These are phyloP conservation scores for Manacus vitellinus DNA, from an alignment of 2,113 vertebrate genomes.

Conservation along the genomic window DNA sequence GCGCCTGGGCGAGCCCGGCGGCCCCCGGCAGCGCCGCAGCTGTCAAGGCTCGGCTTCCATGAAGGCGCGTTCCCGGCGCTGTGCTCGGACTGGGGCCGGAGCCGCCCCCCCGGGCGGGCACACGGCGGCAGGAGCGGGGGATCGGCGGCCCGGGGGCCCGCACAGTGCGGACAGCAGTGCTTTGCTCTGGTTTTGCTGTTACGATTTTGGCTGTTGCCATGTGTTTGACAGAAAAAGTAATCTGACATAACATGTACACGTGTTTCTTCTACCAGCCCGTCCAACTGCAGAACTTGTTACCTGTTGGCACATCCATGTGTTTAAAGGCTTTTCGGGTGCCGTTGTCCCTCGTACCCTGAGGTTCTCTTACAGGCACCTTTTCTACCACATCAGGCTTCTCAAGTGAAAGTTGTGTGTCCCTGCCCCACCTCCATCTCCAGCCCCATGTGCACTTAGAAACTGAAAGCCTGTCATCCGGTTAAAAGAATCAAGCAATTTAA, in stretches of 20 bases:
- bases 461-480: neutral
- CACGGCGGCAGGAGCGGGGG: no score
- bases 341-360: accelerated
- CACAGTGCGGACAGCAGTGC: accelerated
- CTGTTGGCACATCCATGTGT: accelerated
- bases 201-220: neutral
- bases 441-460: neutral
- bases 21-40: neutral
- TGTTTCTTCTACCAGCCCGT: accelerated
- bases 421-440: neutral
- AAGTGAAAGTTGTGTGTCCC: accelerated
- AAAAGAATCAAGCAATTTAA: neutral
- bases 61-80: accelerated
- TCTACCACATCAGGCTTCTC: accelerated
- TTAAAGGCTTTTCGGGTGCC: accelerated
- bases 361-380: no score
- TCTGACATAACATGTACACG: accelerated
- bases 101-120: no score
- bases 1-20: no score
- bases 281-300: accelerated
- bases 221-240: neutral
- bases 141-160: no score
- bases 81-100: neutral
- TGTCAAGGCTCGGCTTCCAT: accelerated
- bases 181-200: neutral